A percentile compares a stretch with the other conserved stretches of the same genome.
Conservation (phyloP, 2,113 vertebrate species). For the Cyanoliseus patagonus region DNA sequence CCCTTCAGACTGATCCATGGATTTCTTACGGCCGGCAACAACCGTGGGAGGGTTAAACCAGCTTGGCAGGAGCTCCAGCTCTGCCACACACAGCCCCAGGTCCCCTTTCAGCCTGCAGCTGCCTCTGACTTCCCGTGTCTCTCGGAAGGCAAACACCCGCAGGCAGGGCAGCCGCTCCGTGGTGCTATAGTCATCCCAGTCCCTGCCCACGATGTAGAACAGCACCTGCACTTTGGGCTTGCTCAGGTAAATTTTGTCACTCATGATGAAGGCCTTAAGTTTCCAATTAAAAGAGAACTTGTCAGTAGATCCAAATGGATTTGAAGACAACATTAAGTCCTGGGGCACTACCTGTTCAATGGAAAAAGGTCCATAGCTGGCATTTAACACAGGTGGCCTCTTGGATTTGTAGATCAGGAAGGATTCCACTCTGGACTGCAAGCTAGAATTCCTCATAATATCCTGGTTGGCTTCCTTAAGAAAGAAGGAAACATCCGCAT, state of each 20-base stretch:
- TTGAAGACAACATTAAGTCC: slow-evolving; percentile 79
- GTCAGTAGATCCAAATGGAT: slow-evolving; percentile 71
- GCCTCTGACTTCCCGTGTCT: slow-evolving; percentile 87
- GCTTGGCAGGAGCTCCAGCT: slow-evolving; percentile 74
- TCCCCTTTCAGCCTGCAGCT: slow-evolving; percentile 83
- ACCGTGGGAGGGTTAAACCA: slow-evolving; percentile 84
- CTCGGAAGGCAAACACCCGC: slow-evolving; percentile 86
- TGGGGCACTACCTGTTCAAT: slow-evolving; percentile 76
- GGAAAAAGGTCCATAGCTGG: slow-evolving; percentile 83
- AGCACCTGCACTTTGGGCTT: slow-evolving; percentile 89
- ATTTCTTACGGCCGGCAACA: slow-evolving; percentile 79
- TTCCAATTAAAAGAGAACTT: slow-evolving; percentile 85
- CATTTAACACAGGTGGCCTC: slow-evolving; percentile 80
- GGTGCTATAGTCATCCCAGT: slow-evolving; percentile 87
- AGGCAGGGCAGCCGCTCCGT: slow-evolving; percentile 84
- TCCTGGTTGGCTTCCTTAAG: slow-evolving; percentile 93
- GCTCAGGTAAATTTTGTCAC: slow-evolving; percentile 79
- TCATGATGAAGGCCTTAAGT: slow-evolving; percentile 82
- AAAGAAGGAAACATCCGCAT: slow-evolving; percentile 83
- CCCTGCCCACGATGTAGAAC: slow-evolving; percentile 87
- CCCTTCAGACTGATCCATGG: slow-evolving; percentile 67
- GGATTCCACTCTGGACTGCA: slow-evolving; percentile 88
- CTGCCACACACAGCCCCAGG: slow-evolving; percentile 84
- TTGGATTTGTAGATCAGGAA: slow-evolving; percentile 84
- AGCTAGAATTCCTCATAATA: slow-evolving; percentile 92